Percentiles rank a stretch among this genome's conserved stretches.
Evolutionary conservation across 1,140 invertebrate genomes (phyloP).

Genomic region (Daktulosphaira vitifoliae): DNA sequence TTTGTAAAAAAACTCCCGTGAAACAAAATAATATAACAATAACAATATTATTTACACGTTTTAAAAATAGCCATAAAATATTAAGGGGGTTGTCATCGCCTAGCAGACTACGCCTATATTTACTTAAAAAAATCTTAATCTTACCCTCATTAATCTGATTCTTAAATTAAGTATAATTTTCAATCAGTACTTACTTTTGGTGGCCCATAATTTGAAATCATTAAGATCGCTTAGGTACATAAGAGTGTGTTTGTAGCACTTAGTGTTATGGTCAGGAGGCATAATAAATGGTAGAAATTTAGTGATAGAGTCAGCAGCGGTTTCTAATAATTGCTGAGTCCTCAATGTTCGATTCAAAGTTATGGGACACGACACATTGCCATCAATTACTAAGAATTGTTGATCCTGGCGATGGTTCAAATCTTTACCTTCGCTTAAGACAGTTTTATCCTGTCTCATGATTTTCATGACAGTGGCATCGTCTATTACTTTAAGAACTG

Average conservation of each 20-base stretch:
- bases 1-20: too few relatives aligned
- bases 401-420: background rate
- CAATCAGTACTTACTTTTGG: constrained; percentile 36
- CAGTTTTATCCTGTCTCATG: too few relatives aligned
- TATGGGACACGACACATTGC: background rate
- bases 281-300: constrained; percentile 3
- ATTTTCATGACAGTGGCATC: background rate
- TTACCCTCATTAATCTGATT: too few relatives aligned
- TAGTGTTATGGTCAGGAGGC: background rate
- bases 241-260: constrained; percentile 9
- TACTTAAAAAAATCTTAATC: too few relatives aligned
- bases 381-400: background rate
- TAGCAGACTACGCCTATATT: too few relatives aligned
- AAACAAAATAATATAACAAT: too few relatives aligned
- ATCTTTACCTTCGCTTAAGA: background rate
- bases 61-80: too few relatives aligned
- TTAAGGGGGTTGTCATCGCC: too few relatives aligned
- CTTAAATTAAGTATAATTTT: too few relatives aligned
- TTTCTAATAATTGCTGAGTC: background rate
- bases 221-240: constrained; percentile 27
- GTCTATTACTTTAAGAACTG: background rate
- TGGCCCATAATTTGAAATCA: constrained; percentile 38
- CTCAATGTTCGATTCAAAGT: background rate
- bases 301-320: background rate
- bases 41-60: too few relatives aligned